Percentiles rank a stretch among this genome's conserved stretches.
These are phyloP conservation scores for Xestia ashworthii DNA, from an alignment of 2,888 invertebrate species.

Conservation along the genomic window DNA sequence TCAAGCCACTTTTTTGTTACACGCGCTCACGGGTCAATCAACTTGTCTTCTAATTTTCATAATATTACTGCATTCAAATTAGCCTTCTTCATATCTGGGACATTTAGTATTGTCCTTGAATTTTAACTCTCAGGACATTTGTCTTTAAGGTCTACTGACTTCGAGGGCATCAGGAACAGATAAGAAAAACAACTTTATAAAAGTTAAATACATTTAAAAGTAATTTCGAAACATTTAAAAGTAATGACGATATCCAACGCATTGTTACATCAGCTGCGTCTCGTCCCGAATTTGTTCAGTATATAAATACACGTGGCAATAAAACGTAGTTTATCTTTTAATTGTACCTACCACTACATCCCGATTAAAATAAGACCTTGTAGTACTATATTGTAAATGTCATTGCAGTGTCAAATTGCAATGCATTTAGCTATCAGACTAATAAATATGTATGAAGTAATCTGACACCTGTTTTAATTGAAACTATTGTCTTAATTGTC, in stretches of 20 bases:
- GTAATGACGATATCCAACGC: conserved; percentile 38
- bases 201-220: background rate
- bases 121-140: conserved; percentile 3
- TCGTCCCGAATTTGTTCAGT: conserved; percentile 33
- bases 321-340: conserved; percentile 43
- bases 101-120: conserved; percentile 6
- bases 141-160: background rate
- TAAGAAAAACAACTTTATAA: conserved; percentile 2
- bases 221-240: background rate
- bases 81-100: conserved; percentile 12
- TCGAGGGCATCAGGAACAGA: background rate
- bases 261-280: conserved; percentile 62
- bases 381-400: conserved; percentile 29
- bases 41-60: conserved; percentile 47
- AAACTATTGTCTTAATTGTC: conserved; percentile 39
- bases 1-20: conserved; percentile 43
- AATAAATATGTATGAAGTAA: conserved; percentile 27
- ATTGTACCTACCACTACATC: conserved; percentile 44
- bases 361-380: conserved; percentile 49
- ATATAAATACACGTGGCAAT: conserved; percentile 33
- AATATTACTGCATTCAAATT: conserved; percentile 38
- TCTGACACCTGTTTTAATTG: conserved; percentile 36
- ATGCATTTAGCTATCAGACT: conserved; percentile 30
- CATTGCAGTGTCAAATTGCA: conserved; percentile 45
- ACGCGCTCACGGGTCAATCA: conserved; percentile 51